These are phyloP conservation scores for Metallyticus violacea DNA, from an alignment of 2,888 invertebrate genomes.

Conservation along the genomic window DNA sequence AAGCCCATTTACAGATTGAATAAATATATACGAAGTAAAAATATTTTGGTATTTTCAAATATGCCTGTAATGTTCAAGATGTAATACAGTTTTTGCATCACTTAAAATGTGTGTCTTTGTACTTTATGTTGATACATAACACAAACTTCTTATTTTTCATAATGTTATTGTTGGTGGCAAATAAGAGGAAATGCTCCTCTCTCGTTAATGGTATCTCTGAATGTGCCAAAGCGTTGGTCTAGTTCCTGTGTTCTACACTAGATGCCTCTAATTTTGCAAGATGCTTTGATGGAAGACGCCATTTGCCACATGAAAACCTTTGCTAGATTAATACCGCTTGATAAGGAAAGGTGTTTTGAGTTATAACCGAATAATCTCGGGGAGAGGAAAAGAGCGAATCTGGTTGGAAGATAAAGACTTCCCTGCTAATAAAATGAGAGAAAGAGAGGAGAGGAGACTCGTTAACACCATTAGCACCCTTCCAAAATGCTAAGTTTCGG, in stretches of 20 bases:
- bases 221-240: too few relatives aligned
- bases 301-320: not conserved
- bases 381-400: not conserved
- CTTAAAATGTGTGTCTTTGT: too few relatives aligned
- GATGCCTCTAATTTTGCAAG: not conserved
- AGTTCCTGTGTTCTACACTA: not conserved
- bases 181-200: not conserved
- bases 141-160: too few relatives aligned
- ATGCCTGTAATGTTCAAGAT: too few relatives aligned
- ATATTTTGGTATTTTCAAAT: too few relatives aligned
- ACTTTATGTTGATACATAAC: too few relatives aligned
- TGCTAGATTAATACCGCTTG: not conserved
- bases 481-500: not conserved
- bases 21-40: too few relatives aligned
- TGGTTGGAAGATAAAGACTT: not conserved
- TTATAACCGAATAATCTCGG: not conserved
- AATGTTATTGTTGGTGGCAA: too few relatives aligned
- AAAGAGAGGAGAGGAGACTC: not conserved
- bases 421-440: not conserved
- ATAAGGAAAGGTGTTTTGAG: not conserved
- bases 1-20: too few relatives aligned
- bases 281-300: not conserved
- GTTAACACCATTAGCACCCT: not conserved
- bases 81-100: too few relatives aligned
- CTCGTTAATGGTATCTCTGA: not conserved